These are phyloP conservation scores for Heterodera carotae DNA, from an alignment of 1,140 invertebrate genomes.

Conservation along the genomic window DNA sequence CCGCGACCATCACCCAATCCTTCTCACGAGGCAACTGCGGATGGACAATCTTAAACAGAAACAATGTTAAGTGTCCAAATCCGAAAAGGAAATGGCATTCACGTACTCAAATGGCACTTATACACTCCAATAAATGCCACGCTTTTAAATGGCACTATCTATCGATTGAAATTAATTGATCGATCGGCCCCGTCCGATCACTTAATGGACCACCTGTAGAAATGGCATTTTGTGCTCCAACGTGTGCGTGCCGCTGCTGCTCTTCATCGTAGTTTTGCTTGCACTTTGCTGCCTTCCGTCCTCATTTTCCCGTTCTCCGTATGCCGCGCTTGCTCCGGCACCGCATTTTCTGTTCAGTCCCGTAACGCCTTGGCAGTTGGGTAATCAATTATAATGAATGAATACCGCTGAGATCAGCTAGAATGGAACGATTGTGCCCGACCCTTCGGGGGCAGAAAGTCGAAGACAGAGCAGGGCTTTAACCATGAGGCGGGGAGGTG, in stretches of 20 bases:
- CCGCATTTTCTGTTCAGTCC: constrained; percentile 18
- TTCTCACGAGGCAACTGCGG: constrained; percentile 55
- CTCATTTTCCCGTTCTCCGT: background rate
- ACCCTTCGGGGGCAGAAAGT: too few species aligned
- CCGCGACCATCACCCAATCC: constrained; percentile 57
- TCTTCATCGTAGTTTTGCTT: background rate
- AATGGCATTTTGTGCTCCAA: background rate
- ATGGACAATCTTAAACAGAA: constrained; percentile 53
- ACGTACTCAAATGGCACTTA: too few species aligned
- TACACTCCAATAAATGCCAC: too few species aligned
- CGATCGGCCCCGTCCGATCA: too few species aligned
- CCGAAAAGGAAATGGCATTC: constrained; percentile 7
- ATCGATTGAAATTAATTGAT: too few species aligned
- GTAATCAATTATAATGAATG: background rate
- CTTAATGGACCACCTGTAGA: background rate
- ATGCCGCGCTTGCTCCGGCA: background rate
- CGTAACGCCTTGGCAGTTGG: background rate
- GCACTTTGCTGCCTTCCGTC: background rate
- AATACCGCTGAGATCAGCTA: too few species aligned
- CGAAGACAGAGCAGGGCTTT: too few species aligned
- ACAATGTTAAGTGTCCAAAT: too few species aligned
- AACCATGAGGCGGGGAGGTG: too few species aligned
- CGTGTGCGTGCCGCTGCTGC: background rate
- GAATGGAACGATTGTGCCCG: too few species aligned
- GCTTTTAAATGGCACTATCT: background rate